A percentile compares a stretch with the other conserved stretches of the same genome.
Conservation (phyloP, 2,888 invertebrate species). For the Anthrax anthrax region DNA sequence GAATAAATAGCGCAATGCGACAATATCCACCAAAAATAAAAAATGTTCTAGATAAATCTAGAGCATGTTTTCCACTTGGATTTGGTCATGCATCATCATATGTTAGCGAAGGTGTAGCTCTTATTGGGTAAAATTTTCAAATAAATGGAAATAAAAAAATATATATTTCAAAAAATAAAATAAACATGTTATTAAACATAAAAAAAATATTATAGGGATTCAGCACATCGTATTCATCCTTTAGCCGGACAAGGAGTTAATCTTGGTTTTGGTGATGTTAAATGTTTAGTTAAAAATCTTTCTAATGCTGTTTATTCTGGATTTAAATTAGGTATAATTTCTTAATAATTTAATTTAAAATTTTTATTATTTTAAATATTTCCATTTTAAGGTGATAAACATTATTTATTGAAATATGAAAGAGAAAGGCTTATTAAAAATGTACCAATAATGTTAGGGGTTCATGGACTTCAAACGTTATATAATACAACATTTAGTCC, state of each 20-base stretch:
- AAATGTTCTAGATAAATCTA: conserved; percentile 27
- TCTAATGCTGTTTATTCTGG: conserved; percentile 59
- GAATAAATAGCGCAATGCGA: conserved; percentile 25
- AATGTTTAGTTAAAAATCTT: conserved; percentile 53
- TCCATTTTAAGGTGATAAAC: neutral
- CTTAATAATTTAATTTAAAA: neutral
- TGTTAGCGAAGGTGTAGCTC: conserved; percentile 60
- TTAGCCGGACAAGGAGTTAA: conserved; percentile 97
- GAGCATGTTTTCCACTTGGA: conserved; percentile 84
- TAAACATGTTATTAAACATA: no score
- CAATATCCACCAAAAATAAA: conserved; percentile 31
- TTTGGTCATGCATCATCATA: conserved; percentile 84
- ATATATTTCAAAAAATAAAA: no score
- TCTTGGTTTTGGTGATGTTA: conserved; percentile 88
- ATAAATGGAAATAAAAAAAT: no score
- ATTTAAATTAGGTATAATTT: conserved; percentile 46
- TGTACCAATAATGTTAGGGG: conserved; percentile 72
- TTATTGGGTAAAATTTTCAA: conserved; percentile 77
- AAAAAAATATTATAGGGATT: conserved; percentile 59
- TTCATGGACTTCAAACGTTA: conserved; percentile 74
- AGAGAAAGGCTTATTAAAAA: conserved; percentile 70
- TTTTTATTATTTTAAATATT: neutral
- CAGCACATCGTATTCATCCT: conserved; percentile 86
- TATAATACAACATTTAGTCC: conserved; percentile 63
- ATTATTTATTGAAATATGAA: conserved; percentile 69